These are phyloP conservation scores for Tamandua tetradactyla DNA, from an alignment of 2,797 vertebrate species.

Conservation along the genomic window DNA sequence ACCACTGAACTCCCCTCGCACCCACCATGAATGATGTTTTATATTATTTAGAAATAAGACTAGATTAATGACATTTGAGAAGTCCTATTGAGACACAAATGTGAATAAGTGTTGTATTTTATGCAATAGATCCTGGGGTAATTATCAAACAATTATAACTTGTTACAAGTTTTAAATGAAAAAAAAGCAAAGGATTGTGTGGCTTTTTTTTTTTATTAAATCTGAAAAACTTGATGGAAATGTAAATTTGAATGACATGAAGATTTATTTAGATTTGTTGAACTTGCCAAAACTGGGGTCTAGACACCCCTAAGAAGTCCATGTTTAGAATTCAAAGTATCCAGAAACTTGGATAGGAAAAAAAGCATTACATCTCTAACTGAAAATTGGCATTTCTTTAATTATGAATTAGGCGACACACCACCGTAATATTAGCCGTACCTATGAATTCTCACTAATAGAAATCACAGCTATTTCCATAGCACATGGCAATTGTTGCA, in stretches of 20 bases:
- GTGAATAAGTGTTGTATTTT: not conserved
- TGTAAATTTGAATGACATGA: not conserved
- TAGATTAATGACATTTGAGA: not conserved
- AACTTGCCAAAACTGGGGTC: not conserved
- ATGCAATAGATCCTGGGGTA: not conserved
- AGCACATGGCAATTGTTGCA: not conserved
- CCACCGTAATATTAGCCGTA: not conserved
- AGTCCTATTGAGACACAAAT: not conserved
- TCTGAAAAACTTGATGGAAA: conserved; percentile 25
- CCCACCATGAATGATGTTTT: too few species aligned
- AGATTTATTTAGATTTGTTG: conserved; percentile 3
- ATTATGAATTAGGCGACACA: conserved; percentile 7
- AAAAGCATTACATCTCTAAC: not conserved
- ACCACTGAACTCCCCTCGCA: too few species aligned
- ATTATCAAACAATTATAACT: not conserved
- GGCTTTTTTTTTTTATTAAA: not conserved
- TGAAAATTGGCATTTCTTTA: not conserved
- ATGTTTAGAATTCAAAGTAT: not conserved
- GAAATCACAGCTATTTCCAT: conserved; percentile 4
- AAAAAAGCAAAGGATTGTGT: not conserved
- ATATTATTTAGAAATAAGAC: conserved; percentile 48
- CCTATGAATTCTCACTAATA: not conserved
- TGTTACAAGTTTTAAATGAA: conserved; percentile 22
- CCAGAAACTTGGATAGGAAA: not conserved
- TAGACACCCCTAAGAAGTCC: not conserved